phyloP scores from a whole-genome alignment of 2,888 invertebrate species.

The Trissoscelio sp. region DNA sequence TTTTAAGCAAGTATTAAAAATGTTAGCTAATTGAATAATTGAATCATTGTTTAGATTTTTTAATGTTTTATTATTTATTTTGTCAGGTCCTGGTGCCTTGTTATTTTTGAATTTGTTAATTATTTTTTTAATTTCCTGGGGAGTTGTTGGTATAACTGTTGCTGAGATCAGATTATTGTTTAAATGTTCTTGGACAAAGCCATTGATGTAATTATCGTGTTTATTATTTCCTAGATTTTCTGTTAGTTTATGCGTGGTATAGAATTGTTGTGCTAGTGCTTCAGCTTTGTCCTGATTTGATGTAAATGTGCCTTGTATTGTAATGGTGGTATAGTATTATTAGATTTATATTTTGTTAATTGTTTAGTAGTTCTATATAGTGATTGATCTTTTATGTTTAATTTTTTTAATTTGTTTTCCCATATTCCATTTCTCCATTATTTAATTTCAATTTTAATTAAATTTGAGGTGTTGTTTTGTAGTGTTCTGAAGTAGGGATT shows the following conservation, averaged over 20 bases:
- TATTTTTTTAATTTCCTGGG: slow-evolving; percentile 24
- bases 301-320: neutral
- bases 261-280: slow-evolving; percentile 17
- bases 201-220: neutral
- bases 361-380: slow-evolving; percentile 4
- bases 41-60: too few species aligned
- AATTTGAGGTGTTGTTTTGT: neutral
- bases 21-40: too few species aligned
- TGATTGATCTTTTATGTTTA: slow-evolving; percentile 9
- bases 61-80: neutral
- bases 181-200: neutral
- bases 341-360: slow-evolving; percentile 1
- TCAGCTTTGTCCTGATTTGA: slow-evolving; percentile 10
- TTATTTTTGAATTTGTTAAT: slow-evolving; percentile 27
- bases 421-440: slow-evolving; percentile 18
- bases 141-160: neutral
- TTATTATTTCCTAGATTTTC: slow-evolving; percentile 5
- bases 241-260: slow-evolving; percentile 12
- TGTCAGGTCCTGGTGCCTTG: slow-evolving; percentile 16
- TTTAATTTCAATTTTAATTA: slow-evolving; percentile 10
- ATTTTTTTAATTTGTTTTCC: neutral
- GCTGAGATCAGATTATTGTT: neutral
- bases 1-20: neutral
- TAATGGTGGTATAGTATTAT: neutral
- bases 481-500: neutral